These are phyloP conservation scores for Phortica okadai DNA, from an alignment of 2,888 invertebrate species.

Conservation along the genomic window DNA sequence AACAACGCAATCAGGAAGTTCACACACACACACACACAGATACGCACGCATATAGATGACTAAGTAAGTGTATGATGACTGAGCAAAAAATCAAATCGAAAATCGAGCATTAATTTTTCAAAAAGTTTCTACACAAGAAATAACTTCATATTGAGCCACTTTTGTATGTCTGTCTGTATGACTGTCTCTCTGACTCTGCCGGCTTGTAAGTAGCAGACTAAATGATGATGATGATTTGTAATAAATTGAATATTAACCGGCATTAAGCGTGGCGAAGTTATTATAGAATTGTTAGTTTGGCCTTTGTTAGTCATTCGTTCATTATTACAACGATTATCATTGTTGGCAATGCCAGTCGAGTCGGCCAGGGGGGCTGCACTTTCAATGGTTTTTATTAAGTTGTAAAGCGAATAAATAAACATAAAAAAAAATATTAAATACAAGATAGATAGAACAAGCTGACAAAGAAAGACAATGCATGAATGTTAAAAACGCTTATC, in stretches of 20 bases:
- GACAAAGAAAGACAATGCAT: background rate
- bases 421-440: too few relatives aligned
- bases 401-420: background rate
- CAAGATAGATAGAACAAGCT: too few relatives aligned
- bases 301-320: slow-evolving; percentile 11
- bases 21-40: slow-evolving; percentile 49
- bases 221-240: slow-evolving; percentile 62
- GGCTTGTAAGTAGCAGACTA: slow-evolving; percentile 50
- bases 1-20: slow-evolving; percentile 57
- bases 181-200: background rate
- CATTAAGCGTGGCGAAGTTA: slow-evolving; percentile 41
- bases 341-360: too few relatives aligned
- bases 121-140: slow-evolving; percentile 2
- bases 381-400: too few relatives aligned
- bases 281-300: slow-evolving; percentile 21
- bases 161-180: background rate
- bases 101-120: slow-evolving; percentile 53
- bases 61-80: slow-evolving; percentile 32
- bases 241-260: slow-evolving; percentile 66
- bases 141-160: slow-evolving; percentile 29
- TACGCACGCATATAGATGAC: background rate
- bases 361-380: too few relatives aligned
- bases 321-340: slow-evolving; percentile 18
- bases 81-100: slow-evolving; percentile 46
- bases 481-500: slow-evolving; percentile 19